phyloP scores from a whole-genome alignment of 2,797 vertebrate species.

The Channa striata region DNA sequence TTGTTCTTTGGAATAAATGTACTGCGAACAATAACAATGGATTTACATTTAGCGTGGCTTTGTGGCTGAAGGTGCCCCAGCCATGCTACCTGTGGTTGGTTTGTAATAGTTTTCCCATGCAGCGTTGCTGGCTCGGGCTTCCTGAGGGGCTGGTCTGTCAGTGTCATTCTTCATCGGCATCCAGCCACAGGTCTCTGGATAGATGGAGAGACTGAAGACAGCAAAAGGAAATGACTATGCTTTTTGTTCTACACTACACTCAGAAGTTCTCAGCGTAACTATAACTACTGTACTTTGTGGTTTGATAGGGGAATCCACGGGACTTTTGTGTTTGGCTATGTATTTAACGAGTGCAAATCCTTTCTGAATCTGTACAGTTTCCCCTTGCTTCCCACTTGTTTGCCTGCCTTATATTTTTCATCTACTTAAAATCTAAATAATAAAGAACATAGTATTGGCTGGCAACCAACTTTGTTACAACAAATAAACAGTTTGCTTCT shows the following conservation, averaged over 20 bases:
- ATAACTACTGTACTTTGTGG: slow-evolving; percentile 45
- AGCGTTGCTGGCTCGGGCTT: slow-evolving; percentile 63
- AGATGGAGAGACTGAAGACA: slow-evolving; percentile 48
- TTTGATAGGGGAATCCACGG: slow-evolving; percentile 48
- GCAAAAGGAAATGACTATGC: slow-evolving; percentile 66
- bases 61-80: slow-evolving; percentile 64
- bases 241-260: slow-evolving; percentile 52
- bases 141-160: slow-evolving; percentile 59
- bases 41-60: slow-evolving; percentile 73
- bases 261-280: slow-evolving; percentile 52
- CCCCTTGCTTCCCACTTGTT: slow-evolving; percentile 2
- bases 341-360: slow-evolving; percentile 5
- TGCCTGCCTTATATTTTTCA: slow-evolving; percentile 7
- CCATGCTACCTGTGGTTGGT: slow-evolving; percentile 64
- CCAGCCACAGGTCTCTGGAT: slow-evolving; percentile 69
- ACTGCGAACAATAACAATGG: slow-evolving; percentile 70
- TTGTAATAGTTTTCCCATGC: slow-evolving; percentile 79
- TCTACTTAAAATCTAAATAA: slow-evolving; percentile 7
- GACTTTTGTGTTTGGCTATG: slow-evolving; percentile 38
- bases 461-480: slow-evolving; percentile 5
- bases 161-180: slow-evolving; percentile 68
- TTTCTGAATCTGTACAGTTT: neutral
- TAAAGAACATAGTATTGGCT: neutral
- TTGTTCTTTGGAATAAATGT: slow-evolving; percentile 54
- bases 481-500: neutral